Base-by-base conservation (phyloP, 1,140 invertebrate genomes). In the Andricus grossulariae region DNA sequence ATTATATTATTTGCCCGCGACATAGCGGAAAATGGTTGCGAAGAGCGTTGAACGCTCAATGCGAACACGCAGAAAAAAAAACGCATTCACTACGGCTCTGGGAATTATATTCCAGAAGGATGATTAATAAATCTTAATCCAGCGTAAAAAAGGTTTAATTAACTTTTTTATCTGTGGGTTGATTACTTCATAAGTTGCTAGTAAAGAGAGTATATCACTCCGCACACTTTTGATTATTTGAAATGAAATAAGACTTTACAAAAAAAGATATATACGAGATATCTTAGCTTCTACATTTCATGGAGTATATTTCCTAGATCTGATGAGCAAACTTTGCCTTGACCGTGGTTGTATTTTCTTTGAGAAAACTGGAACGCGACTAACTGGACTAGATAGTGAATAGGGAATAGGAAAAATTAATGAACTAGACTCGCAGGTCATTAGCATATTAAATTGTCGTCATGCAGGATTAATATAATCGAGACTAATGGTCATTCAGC, bases 381-480 rank as follows among this genome's bases (percentile, higher is more conserved):
- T 72, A 74, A 77, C 72, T 77, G 75, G 73, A 80, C 45, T 73
- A 77, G 73, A 66, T 66, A 66, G 1, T 2, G 21, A 21, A 39
- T 32, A 66, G 39, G 21, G 21, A 25, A 60, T 15, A 39, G 39
- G 0, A 66, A 66, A 66, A 39, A 66, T 39, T 39, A 16, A 10
- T 66, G 25, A 66, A 66, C 60, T 66, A 8, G 32, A 66, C 13
- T 66, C 57, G 32, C 13, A 12, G 57, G 18, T 51, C 71, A 78
- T 80, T 78, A 73, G 74, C 79, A 78, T 80, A 78, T 76, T 60
- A 75, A 81, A 81, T 81, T 78, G 76, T 78, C 71, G 71, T 70
- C 45, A 45, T 66, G 16, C 71, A 71, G 21, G 57, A 13, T 3
- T 16, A 51, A 25, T 52, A 52, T 52, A 18, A 25, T 49, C 50